Evolutionary conservation across 92 coral and sea anemone species (phyloP).

Genomic region (Epizoanthus scotinus): DNA sequence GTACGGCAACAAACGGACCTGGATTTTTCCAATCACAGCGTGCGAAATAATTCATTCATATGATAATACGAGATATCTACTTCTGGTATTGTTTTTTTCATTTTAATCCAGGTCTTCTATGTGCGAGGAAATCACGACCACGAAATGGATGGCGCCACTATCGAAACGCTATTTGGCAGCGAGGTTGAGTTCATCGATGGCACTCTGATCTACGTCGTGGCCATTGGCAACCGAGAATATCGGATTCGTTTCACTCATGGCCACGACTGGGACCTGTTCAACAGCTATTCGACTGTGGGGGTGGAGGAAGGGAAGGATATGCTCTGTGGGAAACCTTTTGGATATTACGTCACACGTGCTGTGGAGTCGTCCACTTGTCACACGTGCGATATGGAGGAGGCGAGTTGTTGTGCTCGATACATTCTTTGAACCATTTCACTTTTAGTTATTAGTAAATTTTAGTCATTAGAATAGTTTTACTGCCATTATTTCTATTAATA

Average conservation of each 20-base stretch:
- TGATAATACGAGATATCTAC: too few relatives aligned
- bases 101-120: conserved; percentile 32
- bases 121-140: conserved; percentile 52
- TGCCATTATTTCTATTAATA: too few relatives aligned
- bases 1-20: too few relatives aligned
- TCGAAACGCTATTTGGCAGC: conserved; percentile 24
- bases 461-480: too few relatives aligned
- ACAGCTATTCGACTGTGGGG: conserved; percentile 36
- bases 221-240: conserved; percentile 43
- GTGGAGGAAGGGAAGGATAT: conserved; percentile 2
- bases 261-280: conserved; percentile 56
- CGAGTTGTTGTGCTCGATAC: neutral
- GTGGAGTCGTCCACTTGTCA: conserved; percentile 33
- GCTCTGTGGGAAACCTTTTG: conserved; percentile 40
- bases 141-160: conserved; percentile 31
- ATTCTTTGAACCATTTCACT: too few relatives aligned
- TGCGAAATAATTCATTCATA: too few relatives aligned
- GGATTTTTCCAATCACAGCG: too few relatives aligned
- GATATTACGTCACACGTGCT: conserved; percentile 50
- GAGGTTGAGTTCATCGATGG: conserved; percentile 46
- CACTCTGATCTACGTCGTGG: conserved; percentile 43
- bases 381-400: conserved; percentile 41
- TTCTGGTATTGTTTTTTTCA: neutral
- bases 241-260: conserved; percentile 58
- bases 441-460: too few relatives aligned